Conservation (phyloP, 2,888 invertebrate genomes). For the Xylophagus ater region DNA sequence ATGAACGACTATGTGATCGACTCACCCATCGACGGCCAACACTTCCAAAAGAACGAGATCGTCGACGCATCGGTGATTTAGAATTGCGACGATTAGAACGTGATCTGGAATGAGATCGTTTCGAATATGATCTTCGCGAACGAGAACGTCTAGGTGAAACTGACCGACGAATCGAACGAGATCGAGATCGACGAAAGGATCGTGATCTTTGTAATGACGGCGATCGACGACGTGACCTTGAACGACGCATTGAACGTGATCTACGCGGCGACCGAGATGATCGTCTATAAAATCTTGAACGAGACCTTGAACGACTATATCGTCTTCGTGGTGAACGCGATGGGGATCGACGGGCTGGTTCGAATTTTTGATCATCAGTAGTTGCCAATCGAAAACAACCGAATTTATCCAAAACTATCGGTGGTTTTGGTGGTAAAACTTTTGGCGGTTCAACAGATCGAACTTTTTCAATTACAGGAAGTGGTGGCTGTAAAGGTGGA, state of each 20-base stretch:
- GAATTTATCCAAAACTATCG: constrained; percentile 61
- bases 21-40: constrained; percentile 15
- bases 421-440: constrained; percentile 26
- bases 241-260: constrained; percentile 34
- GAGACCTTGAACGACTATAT: constrained; percentile 15
- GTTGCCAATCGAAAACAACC: constrained; percentile 57
- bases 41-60: constrained; percentile 8
- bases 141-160: constrained; percentile 6
- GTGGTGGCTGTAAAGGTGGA: constrained; percentile 15
- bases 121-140: too few species aligned
- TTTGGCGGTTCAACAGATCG: constrained; percentile 34
- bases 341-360: constrained; percentile 9
- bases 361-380: constrained; percentile 35
- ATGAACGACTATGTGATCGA: constrained; percentile 23
- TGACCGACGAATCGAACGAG: constrained; percentile 9
- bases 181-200: constrained; percentile 8
- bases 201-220: constrained; percentile 36
- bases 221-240: constrained; percentile 45
- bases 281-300: constrained; percentile 24
- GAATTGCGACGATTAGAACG: too few species aligned
- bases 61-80: constrained; percentile 1
- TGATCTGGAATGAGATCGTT: constrained; percentile 34
- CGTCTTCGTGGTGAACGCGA: constrained; percentile 19
- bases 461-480: constrained; percentile 16
- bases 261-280: constrained; percentile 32